Evolutionary conservation across 1,140 invertebrate genomes (phyloP), one percentile per base, ranked within the genome.

Genomic region (Lepidurus arcticus): DNA sequence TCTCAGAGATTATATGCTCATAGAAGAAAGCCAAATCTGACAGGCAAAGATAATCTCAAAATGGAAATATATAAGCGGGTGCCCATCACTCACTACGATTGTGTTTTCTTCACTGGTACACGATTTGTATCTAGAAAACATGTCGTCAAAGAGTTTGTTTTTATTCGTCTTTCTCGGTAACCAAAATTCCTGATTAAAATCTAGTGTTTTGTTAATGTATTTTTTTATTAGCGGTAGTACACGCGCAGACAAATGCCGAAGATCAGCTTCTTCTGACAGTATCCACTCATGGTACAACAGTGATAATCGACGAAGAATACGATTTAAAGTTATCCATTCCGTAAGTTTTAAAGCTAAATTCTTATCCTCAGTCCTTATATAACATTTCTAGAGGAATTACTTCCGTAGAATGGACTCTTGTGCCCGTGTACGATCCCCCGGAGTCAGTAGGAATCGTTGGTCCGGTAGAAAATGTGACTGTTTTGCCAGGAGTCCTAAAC

Each of bases 281-380:
- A 21, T 65, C 53, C 53, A 7, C 76, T 47, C 78, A 78, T 13
- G 73, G 45, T 75, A 73, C 53, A 47, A 24, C 45, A 73, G 44
- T 78, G 26, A 16, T 74, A 42, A 45, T 75, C 44, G 78, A 73
- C n/a, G 73, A 73, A 24, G 73, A 78, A 75, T 42, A 44, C 3
- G 74, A 78, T 34, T 42, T 78, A 6, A 78, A 44, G 74, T 78
- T n/a, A 65, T 47, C 10, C 45, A 1, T 47, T 47, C 10, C 10
- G 16, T 47, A 47, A 47, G 10, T 47, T 47, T 47, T 6, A 47
- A 10, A 47, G 6, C 45, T 11, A 47, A 47, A 47, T 3, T 3
- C 34, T 34, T 34, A 34, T 34, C 34, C 3, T 34, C 34, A 34
- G 34, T 34, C 34, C 34, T 34, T 34, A 34, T 34, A 34, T 34